These are phyloP conservation scores for Reticulitermes speratus DNA, from an alignment of 1,140 invertebrate genomes.

Conservation along the genomic window DNA sequence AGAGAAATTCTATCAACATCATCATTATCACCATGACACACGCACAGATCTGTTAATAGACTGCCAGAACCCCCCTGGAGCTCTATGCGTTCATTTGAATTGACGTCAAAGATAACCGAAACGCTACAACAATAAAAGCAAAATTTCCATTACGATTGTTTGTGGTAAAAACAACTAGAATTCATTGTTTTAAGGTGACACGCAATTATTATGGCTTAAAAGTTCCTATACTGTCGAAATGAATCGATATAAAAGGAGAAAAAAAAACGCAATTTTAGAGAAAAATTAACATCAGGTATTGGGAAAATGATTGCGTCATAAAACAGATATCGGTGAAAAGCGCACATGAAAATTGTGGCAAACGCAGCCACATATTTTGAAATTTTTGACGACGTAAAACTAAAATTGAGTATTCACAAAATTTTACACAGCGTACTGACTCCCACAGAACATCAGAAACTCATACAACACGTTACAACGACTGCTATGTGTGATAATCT, in stretches of 20 bases:
- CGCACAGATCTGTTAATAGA: not conserved
- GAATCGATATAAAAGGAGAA: not conserved
- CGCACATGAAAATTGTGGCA: too few species aligned
- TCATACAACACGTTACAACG: too few species aligned
- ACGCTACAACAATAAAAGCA: not conserved
- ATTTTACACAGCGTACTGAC: too few species aligned
- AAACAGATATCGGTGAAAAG: too few species aligned
- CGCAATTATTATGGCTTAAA: constrained; percentile 7
- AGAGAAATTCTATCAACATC: constrained; percentile 19
- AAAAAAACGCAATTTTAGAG: not conserved
- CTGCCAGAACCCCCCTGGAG: not conserved
- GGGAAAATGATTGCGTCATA: too few species aligned
- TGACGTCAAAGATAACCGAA: constrained; percentile 6
- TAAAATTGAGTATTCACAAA: too few species aligned
- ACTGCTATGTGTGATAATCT: too few species aligned
- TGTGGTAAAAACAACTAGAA: not conserved
- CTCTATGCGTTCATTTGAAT: not conserved
- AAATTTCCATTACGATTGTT: constrained; percentile 15
- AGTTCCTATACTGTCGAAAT: not conserved
- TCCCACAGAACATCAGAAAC: too few species aligned
- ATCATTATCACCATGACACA: not conserved
- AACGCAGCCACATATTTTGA: too few species aligned
- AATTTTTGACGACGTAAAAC: too few species aligned
- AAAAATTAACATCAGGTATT: not conserved
- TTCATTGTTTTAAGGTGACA: constrained; percentile 13